Base-by-base conservation (phyloP, 2,113 vertebrate genomes). In the Eublepharis macularius region DNA sequence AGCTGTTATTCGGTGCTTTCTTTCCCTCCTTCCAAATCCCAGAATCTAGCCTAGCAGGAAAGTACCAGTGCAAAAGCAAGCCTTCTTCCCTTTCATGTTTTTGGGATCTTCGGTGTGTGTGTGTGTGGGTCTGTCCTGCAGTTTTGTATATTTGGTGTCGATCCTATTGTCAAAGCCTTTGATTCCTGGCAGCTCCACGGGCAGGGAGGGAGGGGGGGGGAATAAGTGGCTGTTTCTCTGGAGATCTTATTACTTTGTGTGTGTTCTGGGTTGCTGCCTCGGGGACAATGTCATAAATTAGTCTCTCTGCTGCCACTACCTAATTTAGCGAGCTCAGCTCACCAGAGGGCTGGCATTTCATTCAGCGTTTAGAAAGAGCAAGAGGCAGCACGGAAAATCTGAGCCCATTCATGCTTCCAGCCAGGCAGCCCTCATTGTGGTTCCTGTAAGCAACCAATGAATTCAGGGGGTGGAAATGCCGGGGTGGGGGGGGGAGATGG, bases 271-370 rank as follows among this genome's bases (percentile, higher is more conserved):
- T 49, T 80, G 24, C 75, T 45, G 88, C 74, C 63, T 79, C 86
- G 82, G 65, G 73, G 81, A 29, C 72, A 54, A 77, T 90, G 93
- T 88, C 85, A 90, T 92, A 87, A 92, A 86, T 86, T 76, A 79
- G 89, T n/a, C 73, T 68, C 66, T 8, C 54, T 88, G 57, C 47
- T 19, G 29, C n/a, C 83, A 81, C 87, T 7, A 34, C 76, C 60
- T 87, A 39, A 91, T 89, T 90, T 86, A 88, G 21, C 32, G 57
- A 80, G 84, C 65, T 90, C 72, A 84, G 84, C 65, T 90, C 72
- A 84, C 41, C 45, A 86, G 45, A 90, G 68, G 60, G 73, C 87
- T 86, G 92, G 83, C 83, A 1, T 14, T 47, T 73, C 92, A 54
- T 51, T 77, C 82, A 80, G 86, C 2, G 68, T 84, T 93, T 76